Evolutionary conservation across 2,888 invertebrate species (phyloP), one percentile per base, ranked within the genome.

Genomic region (Platycnemis pennipes): DNA sequence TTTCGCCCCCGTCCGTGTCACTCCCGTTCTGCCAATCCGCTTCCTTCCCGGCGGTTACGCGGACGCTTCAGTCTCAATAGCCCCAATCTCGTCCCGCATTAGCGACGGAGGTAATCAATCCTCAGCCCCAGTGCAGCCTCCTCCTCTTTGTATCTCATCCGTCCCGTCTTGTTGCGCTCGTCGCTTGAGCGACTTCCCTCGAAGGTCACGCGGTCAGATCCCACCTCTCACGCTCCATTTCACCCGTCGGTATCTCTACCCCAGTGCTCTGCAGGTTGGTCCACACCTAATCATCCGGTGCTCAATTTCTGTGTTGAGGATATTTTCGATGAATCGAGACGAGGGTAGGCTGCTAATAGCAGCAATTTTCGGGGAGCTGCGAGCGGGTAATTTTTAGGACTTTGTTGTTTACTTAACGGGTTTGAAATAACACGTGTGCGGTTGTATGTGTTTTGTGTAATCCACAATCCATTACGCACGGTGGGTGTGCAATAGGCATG

Each of bases 51-150:
- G 22, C 26, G n/a, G 63, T 22, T n/a, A 1, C 11, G 19, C 8
- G 8, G 49, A 49, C 5, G 13, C 13, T 19, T 1, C 13, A 49
- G 49, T 11, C 49, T 49, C 49, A 49, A 49, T 49, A 63, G 26
- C 26, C 1, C 5, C 63, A 63, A 63, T 63, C n/a, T 63, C 26
- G 63, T 63, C n/a, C 77, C 77, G 37, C 77, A 77, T 77, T 26
- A n/a, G 63, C 26, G 77, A 77, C 13, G 11, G 77, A 22, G 77
- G 77, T 77, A 77, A 77, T 77, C 77, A 77, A 77, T 77, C 77
- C 37, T 77, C 77, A 26, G 37, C 19, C 49, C 3, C 77, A 77
- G 37, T 26, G 63, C 63, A 63, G 26, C 26, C 77, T 63, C 63
- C n/a, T 63, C n/a, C 22, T 22, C 22, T 63, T 4, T 63, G 26